Conservation (phyloP, 2,888 invertebrate genomes). For the Morpho deidamia region DNA sequence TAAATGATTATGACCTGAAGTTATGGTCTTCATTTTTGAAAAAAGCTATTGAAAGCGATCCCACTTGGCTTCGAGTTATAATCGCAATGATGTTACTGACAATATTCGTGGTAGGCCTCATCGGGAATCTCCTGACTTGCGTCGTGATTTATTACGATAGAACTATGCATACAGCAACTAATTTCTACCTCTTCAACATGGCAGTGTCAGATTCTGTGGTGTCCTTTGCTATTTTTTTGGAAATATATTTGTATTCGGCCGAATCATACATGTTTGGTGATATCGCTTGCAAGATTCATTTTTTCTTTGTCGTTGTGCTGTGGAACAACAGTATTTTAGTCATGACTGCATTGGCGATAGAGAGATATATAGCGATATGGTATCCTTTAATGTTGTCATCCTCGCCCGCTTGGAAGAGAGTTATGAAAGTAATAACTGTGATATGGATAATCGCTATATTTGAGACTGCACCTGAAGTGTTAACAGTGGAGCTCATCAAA, state of each 20-base stretch:
- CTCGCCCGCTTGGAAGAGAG: conserved; percentile 39
- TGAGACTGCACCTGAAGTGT: conserved; percentile 44
- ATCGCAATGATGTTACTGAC: conserved; percentile 28
- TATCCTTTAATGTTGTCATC: conserved; percentile 42
- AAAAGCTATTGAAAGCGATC: conserved; percentile 28
- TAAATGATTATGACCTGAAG: conserved; percentile 27
- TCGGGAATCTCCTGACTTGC: conserved; percentile 60
- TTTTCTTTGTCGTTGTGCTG: conserved; percentile 38
- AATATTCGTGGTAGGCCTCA: conserved; percentile 41
- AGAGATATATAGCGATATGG: conserved; percentile 50
- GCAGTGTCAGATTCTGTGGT: conserved; percentile 58
- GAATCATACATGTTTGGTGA: conserved; percentile 32
- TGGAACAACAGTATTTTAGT: conserved; percentile 52
- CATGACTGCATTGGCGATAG: conserved; percentile 49
- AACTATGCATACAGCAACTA: conserved; percentile 60
- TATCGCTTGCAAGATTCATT: conserved; percentile 44
- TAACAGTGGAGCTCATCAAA: conserved; percentile 39
- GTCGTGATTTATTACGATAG: conserved; percentile 56
- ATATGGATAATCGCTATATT: conserved; percentile 45
- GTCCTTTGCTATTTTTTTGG: conserved; percentile 46
- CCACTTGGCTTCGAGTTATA: conserved; percentile 28
- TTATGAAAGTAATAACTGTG: conserved; percentile 40
- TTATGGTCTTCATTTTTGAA: conserved; percentile 39
- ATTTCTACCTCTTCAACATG: conserved; percentile 59
- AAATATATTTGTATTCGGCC: conserved; percentile 34